Conservation (phyloP, 2,797 vertebrate species). For the Spinus pinus region DNA sequence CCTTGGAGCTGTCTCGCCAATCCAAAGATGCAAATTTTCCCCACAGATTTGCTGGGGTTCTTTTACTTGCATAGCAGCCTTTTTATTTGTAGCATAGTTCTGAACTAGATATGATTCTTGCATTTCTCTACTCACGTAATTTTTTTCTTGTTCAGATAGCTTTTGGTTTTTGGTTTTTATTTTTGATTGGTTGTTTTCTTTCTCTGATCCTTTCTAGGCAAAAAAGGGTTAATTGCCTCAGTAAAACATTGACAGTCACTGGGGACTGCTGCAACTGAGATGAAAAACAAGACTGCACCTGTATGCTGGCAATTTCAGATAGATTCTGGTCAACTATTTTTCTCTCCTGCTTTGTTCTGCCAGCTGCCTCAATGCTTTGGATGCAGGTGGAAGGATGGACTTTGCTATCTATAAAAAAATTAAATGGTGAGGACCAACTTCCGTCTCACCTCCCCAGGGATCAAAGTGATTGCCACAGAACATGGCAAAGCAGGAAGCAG, state of each 20-base stretch:
- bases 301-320: slow-evolving; percentile 76
- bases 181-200: not conserved
- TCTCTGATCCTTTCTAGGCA: not conserved
- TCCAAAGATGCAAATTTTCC: not conserved
- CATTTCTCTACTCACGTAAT: not conserved
- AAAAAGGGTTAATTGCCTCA: slow-evolving; percentile 73
- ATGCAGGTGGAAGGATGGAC: slow-evolving; percentile 84
- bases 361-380: slow-evolving; percentile 81
- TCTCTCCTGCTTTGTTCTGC: slow-evolving; percentile 79
- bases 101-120: not conserved
- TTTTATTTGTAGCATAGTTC: not conserved
- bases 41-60: not conserved
- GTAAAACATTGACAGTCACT: slow-evolving; percentile 78
- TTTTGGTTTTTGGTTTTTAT: fast-evolving
- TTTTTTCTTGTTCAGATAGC: not conserved
- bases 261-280: slow-evolving; percentile 65
- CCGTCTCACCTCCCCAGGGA: slow-evolving; percentile 78
- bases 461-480: slow-evolving; percentile 74
- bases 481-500: slow-evolving; percentile 36
- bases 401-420: slow-evolving; percentile 85
- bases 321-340: slow-evolving; percentile 78
- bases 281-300: slow-evolving; percentile 84
- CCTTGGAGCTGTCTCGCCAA: not conserved
- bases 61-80: not conserved
- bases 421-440: slow-evolving; percentile 80